Base-by-base conservation (phyloP, 1,140 invertebrate species). In the Zaprionus tsacasi region DNA sequence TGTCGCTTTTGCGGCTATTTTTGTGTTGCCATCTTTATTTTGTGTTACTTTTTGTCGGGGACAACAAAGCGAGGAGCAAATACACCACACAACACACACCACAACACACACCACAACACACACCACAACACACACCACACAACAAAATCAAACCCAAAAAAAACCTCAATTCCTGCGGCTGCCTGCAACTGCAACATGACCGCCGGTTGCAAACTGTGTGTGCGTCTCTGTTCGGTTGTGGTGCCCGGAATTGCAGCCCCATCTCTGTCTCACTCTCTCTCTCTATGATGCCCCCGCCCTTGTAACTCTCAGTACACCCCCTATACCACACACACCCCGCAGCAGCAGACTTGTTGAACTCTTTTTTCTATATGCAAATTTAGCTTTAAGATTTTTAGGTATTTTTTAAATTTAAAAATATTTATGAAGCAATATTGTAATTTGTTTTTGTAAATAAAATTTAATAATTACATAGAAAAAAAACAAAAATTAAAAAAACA, bases 371-470 rank as follows among this genome's bases (percentile, higher is more conserved):
- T 78, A 88, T 88, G 74, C 70, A 75, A 58, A 77, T 68, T 67
- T 87, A 89, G 85, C 30, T 38, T 58, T 89, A 89, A 89, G 83
- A n/a, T 81, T 81, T 72, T 80, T 88, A 88, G 83, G 85, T 88
- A 88, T 82, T 89, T 88, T 87, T 87, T 88, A 89, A 87, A 88
- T 83, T 89, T 89, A 81, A 78, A 78, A 15, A 85, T 70, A 79
- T 88, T 78, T 85, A 89, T 86, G 66, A 86, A 86, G 74, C 85
- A 90, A 89, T 89, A 90, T 89, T 89, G 85, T 89, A 89, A 89
- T 90, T 89, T 89, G 85, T 89, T 89, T 90, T 89, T 89, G 85
- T 89, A 89, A 89, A 89, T 89, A 89, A 89, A 89, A 89, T 90
- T 89, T 83, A 81, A 82, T 79, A 89, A 88, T 89, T 78, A 88